Evolutionary conservation across 1,140 invertebrate species (phyloP), one percentile per base, ranked within the genome.

Genomic region (Pseudomyrmex concolor): DNA sequence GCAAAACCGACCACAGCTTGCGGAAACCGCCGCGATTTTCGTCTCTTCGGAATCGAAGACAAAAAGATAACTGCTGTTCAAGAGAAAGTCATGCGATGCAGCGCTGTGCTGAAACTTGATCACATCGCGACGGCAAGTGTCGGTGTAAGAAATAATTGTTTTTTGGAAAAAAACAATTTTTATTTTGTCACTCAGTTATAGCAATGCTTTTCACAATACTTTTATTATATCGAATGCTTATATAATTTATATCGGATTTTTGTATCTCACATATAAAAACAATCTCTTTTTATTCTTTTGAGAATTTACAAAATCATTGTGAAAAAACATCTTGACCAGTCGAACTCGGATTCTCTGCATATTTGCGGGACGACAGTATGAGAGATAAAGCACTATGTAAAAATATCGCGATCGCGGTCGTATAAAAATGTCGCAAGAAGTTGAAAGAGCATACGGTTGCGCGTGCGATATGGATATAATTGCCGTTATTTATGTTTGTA

Each of bases 401-500:
- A 70, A 70, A 50, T 71, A 68, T 78, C 43, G 51, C 54, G 64
- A 59, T 57, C 54, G 48, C 45, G 8, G 50, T 72, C 67, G 22
- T 74, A 62, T 74, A 63, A 54, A 82, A 82, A 43, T 74, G 48
- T 74, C 59, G 78, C 45, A 63, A 82, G 71, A 17, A 63, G 17
- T 48, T 10, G 57, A 48, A 80, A 43, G 60, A 22, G 62, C 67
- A 22, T 19, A 78, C 50, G 64, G 63, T 57, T 55, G 48, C 68
- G 48, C 68, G 43, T 34, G 62, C 76, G 66, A 73, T 48, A 8
- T 72, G 74, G 57, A 70, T 67, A 59, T 63, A 84, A 77, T 84
- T 86, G 54, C 43, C 60, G 84, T 86, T 86, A 86, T 84, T 84
- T 84, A 86, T 63, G 81, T 59, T 54, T 86, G 81, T 66, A 66